Conservation (phyloP, 2,113 vertebrate genomes). For the Xenus cinereus region DNA sequence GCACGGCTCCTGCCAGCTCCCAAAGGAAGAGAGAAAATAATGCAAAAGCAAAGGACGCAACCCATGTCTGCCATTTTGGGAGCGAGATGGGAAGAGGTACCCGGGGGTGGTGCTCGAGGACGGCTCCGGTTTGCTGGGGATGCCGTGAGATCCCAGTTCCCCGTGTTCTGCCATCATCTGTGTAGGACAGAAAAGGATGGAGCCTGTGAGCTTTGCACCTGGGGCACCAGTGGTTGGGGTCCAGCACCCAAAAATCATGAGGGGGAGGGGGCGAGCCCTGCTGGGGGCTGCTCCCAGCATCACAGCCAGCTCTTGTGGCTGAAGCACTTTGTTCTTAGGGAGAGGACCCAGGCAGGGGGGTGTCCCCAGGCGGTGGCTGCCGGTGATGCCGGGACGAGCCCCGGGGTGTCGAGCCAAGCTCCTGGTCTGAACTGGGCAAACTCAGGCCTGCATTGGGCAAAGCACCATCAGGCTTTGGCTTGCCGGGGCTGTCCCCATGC, state of each 20-base stretch:
- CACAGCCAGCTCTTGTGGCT: background rate
- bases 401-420: background rate
- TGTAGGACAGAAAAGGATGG: background rate
- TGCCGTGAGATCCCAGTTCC: rapidly evolving
- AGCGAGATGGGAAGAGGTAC: slow-evolving; percentile 64
- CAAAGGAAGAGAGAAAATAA: background rate
- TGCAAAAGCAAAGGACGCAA: background rate
- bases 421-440: background rate
- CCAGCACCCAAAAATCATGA: background rate
- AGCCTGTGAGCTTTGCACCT: background rate
- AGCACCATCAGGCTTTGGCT: background rate
- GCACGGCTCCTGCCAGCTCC: background rate
- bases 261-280: background rate
- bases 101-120: background rate
- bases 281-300: background rate
- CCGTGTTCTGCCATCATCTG: rapidly evolving
- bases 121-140: background rate
- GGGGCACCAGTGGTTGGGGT: background rate
- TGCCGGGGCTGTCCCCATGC: background rate
- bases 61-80: background rate
- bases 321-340: background rate
- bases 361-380: background rate
- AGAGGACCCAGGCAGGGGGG: rapidly evolving
- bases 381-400: background rate
- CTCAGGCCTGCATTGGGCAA: background rate